These are phyloP conservation scores for Drosophila pseudotakahashii DNA, from an alignment of 2,888 invertebrate species.

Conservation along the genomic window DNA sequence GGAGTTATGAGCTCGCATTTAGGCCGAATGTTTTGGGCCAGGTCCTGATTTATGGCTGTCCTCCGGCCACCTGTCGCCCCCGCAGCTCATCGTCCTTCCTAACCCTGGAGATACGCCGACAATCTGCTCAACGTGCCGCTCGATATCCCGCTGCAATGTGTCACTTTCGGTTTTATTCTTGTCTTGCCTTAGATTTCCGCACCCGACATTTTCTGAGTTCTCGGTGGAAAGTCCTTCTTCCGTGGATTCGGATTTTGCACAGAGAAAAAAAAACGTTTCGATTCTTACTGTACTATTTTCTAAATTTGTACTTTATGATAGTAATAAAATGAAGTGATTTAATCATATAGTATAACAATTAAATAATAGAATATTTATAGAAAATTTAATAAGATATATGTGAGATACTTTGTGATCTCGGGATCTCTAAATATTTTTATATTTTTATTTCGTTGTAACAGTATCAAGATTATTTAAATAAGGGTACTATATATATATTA, in stretches of 20 bases:
- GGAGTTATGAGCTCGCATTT: conserved; percentile 64
- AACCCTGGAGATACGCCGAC: conserved; percentile 3
- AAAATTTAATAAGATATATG: no score
- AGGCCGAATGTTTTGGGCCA: conserved; percentile 33
- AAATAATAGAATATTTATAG: no score
- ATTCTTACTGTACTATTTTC: no score
- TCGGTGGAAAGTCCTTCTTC: conserved; percentile 16
- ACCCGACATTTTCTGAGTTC: conserved; percentile 55
- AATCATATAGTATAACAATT: no score
- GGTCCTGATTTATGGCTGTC: conserved; percentile 38
- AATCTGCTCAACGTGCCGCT: conserved; percentile 26
- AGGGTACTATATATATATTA: no score
- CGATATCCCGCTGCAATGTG: conserved; percentile 69
- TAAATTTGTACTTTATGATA: no score
- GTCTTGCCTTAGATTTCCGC: conserved; percentile 61
- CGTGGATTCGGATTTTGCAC: conserved; percentile 14
- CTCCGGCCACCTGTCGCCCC: conserved; percentile 42
- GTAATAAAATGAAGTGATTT: no score
- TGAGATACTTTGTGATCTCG: no score
- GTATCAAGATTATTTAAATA: no score
- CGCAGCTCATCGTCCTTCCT: not conserved
- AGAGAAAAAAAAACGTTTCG: not conserved
- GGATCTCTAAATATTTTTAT: no score
- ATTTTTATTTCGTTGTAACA: no score
- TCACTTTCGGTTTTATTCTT: conserved; percentile 66